Percentiles rank a stretch among this genome's conserved stretches.
Conservation (phyloP, 2,888 invertebrate species). For the Ptilodon capucinus region DNA sequence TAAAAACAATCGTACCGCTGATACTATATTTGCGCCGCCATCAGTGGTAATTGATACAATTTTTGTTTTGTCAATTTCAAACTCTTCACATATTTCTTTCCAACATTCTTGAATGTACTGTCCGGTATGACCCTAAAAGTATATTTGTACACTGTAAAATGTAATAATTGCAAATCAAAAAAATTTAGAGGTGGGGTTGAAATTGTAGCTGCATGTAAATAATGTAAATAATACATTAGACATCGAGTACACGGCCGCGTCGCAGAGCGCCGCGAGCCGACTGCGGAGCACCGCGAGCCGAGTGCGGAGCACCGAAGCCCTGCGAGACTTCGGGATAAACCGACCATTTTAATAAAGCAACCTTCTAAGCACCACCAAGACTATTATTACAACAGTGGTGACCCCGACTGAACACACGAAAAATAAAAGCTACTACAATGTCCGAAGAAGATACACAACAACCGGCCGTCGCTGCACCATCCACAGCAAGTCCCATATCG, state of each 20-base stretch:
- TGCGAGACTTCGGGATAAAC: not conserved
- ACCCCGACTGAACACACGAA: too few relatives aligned
- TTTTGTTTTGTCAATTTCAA: slow-evolving; percentile 7
- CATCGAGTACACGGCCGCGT: too few relatives aligned
- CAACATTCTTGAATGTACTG: too few relatives aligned
- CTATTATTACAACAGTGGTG: too few relatives aligned
- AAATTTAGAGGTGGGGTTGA: not conserved
- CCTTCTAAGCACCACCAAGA: too few relatives aligned
- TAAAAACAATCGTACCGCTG: slow-evolving; percentile 33
- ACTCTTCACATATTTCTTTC: slow-evolving; percentile 1
- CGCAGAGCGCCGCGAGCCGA: not conserved
- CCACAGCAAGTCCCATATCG: not conserved
- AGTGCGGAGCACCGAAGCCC: not conserved
- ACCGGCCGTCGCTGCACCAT: not conserved
- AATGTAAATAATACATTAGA: not conserved
- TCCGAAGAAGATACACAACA: too few relatives aligned
- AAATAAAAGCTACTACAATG: too few relatives aligned
- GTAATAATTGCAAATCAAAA: too few relatives aligned
- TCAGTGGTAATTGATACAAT: slow-evolving; percentile 35
- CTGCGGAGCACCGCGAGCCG: not conserved
- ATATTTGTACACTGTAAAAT: too few relatives aligned
- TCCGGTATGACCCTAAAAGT: too few relatives aligned
- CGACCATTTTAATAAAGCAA: too few relatives aligned
- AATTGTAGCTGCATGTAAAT: not conserved
- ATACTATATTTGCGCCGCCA: slow-evolving; percentile 35